These are phyloP conservation scores for Denticeps clupeoides DNA, from an alignment of 2,797 vertebrate species.

Conservation along the genomic window DNA sequence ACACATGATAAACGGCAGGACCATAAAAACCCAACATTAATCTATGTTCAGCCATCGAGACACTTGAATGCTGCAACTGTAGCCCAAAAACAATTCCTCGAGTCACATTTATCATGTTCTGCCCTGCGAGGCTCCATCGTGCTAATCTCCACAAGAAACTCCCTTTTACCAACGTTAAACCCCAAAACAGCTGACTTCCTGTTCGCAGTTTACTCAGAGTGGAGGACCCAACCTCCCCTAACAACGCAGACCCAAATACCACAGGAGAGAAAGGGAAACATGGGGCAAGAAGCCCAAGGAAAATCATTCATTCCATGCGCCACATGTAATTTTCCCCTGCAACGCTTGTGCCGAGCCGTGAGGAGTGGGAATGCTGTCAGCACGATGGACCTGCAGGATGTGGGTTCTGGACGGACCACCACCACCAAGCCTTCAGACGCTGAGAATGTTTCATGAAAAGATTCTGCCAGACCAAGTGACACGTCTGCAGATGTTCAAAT, in stretches of 20 bases:
- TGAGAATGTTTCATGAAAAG: too few species aligned
- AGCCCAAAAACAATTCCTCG: neutral
- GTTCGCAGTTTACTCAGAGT: conserved; percentile 20
- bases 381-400: too few species aligned
- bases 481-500: too few species aligned
- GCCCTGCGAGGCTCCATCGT: neutral
- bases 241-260: conserved; percentile 13
- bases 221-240: conserved; percentile 15
- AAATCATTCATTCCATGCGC: conserved; percentile 18
- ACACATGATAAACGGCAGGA: too few species aligned
- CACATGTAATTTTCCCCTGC: conserved; percentile 26
- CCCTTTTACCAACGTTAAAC: conserved; percentile 8
- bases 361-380: conserved; percentile 2
- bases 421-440: too few species aligned
- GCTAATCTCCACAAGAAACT: conserved; percentile 11
- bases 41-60: too few species aligned
- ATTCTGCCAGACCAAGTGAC: too few species aligned
- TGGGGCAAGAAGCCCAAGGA: conserved; percentile 4
- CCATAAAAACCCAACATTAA: too few species aligned
- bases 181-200: conserved; percentile 19
- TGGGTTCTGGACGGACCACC: too few species aligned
- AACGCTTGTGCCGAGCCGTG: conserved; percentile 14
- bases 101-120: neutral
- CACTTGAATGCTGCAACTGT: neutral
- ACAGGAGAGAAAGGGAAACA: conserved; percentile 16